Percentiles rank a stretch among this genome's conserved stretches.
Conservation (phyloP, 2,888 invertebrate species). For the Argyresthia goedartella region DNA sequence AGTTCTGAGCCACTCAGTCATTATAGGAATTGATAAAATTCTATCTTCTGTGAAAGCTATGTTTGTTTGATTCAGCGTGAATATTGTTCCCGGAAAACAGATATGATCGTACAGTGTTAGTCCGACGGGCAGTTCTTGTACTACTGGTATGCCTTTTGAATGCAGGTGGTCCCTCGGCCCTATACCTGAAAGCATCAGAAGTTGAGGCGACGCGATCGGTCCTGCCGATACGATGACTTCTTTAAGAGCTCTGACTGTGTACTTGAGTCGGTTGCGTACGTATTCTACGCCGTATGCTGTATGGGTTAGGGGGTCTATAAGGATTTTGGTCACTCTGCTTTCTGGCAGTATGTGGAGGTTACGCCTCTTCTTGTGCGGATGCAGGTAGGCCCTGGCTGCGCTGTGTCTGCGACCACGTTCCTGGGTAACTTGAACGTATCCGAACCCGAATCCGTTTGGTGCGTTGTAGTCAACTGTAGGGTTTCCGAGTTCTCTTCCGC, state of each 20-base stretch:
- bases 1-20: conserved; percentile 38
- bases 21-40: conserved; percentile 17
- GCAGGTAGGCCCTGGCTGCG: conserved; percentile 74
- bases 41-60: conserved; percentile 37
- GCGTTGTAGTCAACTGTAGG: conserved; percentile 78
- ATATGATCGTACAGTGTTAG: conserved; percentile 74
- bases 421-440: conserved; percentile 74
- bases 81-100: conserved; percentile 61
- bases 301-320: conserved; percentile 74
- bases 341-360: conserved; percentile 79
- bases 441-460: conserved; percentile 73
- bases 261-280: conserved; percentile 55
- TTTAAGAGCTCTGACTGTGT: conserved; percentile 73
- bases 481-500: conserved; percentile 76
- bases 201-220: conserved; percentile 88
- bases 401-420: conserved; percentile 74
- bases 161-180: conserved; percentile 68
- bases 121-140: conserved; percentile 78
- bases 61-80: conserved; percentile 44
- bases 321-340: conserved; percentile 74
- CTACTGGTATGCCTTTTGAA: conserved; percentile 66
- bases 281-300: conserved; percentile 79
- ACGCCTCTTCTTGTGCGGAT: conserved; percentile 67
- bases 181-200: conserved; percentile 88
- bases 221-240: conserved; percentile 91